Evolutionary conservation across 1,140 invertebrate species (phyloP).

Genomic region (Trichonephila inaurata): DNA sequence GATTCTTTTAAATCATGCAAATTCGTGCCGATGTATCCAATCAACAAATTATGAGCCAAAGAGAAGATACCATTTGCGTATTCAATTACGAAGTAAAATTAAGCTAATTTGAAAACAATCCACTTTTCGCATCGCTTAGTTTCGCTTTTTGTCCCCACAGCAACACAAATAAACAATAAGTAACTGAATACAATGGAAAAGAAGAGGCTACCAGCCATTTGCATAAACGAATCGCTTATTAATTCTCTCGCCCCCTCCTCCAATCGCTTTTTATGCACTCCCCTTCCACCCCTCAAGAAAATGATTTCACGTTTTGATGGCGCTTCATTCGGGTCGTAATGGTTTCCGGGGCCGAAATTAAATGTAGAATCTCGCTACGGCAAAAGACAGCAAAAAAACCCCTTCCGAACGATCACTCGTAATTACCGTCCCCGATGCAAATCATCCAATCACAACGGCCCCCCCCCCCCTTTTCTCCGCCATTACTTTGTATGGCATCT

Average conservation of each 20-base stretch:
- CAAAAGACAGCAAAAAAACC: not conserved
- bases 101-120: constrained; percentile 8
- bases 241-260: not conserved
- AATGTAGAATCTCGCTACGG: not conserved
- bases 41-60: not conserved
- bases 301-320: not conserved
- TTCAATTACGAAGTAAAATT: not conserved
- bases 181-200: not conserved
- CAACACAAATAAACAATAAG: constrained; percentile 3
- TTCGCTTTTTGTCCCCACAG: not conserved
- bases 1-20: not conserved
- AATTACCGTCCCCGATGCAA: not conserved
- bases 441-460: not conserved
- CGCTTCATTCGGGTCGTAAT: no score
- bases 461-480: not conserved
- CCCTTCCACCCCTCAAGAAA: not conserved
- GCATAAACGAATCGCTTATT: constrained; percentile 22
- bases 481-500: not conserved
- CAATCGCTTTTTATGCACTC: not conserved
- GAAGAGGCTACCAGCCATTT: not conserved
- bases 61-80: not conserved
- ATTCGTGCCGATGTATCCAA: no score
- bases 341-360: not conserved
- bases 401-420: not conserved
- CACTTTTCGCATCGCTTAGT: not conserved